These are phyloP conservation scores for Eupithecia centaureata DNA, from an alignment of 2,888 invertebrate genomes.

Conservation along the genomic window DNA sequence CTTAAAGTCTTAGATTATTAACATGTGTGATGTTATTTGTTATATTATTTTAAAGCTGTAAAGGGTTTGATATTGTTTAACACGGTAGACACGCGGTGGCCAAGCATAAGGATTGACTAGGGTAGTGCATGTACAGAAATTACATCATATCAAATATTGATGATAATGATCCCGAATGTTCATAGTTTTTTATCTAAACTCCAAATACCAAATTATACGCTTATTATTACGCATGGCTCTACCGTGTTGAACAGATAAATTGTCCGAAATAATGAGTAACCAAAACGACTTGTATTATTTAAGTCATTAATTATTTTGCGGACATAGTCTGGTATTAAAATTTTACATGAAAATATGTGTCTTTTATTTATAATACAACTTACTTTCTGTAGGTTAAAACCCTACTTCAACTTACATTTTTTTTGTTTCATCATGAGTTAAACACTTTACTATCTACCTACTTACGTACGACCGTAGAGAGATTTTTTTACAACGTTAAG, in stretches of 20 bases:
- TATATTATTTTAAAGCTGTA: constrained; percentile 40
- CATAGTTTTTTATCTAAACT: no score
- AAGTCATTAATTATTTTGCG: constrained; percentile 62
- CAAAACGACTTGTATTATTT: constrained; percentile 47
- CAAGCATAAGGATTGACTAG: no score
- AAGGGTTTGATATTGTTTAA: not conserved
- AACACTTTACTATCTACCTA: no score
- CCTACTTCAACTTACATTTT: no score
- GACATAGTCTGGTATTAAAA: constrained; percentile 68
- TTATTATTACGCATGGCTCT: not conserved
- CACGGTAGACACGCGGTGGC: constrained; percentile 2
- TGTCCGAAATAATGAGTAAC: constrained; percentile 44
- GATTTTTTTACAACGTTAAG: no score
- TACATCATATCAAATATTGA: no score
- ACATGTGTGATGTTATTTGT: constrained; percentile 60
- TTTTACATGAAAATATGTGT: constrained; percentile 50
- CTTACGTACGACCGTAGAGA: no score
- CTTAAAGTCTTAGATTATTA: constrained; percentile 48
- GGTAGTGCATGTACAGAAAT: no score
- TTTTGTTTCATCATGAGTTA: no score
- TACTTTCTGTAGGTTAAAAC: no score
- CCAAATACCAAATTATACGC: not conserved
- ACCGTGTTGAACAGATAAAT: constrained; percentile 20
- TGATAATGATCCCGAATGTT: no score
- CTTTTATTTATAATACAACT: constrained; percentile 47